These are phyloP conservation scores for Cynodonichthys magdalenae DNA, from an alignment of 2,797 vertebrate species.

Conservation along the genomic window DNA sequence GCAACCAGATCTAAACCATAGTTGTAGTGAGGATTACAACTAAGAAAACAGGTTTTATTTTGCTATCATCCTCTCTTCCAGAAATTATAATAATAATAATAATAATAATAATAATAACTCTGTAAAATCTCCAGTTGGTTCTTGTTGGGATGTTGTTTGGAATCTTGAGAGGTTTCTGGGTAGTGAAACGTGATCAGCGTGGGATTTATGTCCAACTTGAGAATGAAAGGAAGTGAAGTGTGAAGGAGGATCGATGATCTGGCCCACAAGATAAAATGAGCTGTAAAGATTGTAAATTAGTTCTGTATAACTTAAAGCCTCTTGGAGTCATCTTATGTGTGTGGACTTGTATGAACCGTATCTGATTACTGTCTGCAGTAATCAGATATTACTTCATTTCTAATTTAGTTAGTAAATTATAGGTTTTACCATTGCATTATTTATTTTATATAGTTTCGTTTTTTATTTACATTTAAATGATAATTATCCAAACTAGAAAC, in stretches of 20 bases:
- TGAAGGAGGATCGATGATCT: slow-evolving; percentile 46
- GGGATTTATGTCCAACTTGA: slow-evolving; percentile 43
- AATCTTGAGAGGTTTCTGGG: slow-evolving; percentile 14
- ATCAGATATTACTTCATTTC: too few relatives aligned
- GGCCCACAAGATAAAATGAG: not conserved
- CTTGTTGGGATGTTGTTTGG: slow-evolving; percentile 20
- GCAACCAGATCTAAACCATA: slow-evolving; percentile 16
- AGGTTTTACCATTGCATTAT: not conserved
- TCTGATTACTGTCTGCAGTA: not conserved
- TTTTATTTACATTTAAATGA: not conserved
- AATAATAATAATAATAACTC: too few relatives aligned
- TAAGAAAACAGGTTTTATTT: not conserved
- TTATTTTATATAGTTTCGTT: not conserved
- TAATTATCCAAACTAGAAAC: not conserved
- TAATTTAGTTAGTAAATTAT: not conserved
- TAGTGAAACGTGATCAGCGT: slow-evolving; percentile 41
- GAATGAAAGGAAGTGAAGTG: slow-evolving; percentile 18
- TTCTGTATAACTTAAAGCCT: slow-evolving; percentile 21
- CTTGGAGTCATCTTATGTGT: not conserved
- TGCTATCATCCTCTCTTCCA: not conserved
- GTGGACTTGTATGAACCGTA: not conserved
- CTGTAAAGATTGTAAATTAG: slow-evolving; percentile 4
- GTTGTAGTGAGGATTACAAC: not conserved
- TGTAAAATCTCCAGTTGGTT: not conserved
- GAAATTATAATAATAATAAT: too few relatives aligned